phyloP scores from a whole-genome alignment of 2,888 invertebrate species.

The Achlya flavicornis region DNA sequence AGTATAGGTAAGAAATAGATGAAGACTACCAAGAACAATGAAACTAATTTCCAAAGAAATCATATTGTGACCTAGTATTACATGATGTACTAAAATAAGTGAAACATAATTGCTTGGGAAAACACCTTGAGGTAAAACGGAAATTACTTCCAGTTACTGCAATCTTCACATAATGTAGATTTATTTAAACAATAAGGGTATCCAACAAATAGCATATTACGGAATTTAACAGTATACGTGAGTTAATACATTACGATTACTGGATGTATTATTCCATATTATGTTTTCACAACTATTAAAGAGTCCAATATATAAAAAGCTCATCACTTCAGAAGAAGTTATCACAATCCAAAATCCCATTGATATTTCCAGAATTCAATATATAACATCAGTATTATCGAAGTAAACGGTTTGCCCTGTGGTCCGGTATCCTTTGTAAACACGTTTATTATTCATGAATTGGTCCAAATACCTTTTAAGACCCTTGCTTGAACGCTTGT shows the following conservation, averaged over 20 bases:
- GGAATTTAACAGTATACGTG: no score
- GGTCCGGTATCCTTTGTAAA: constrained; percentile 3
- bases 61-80: not conserved
- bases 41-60: not conserved
- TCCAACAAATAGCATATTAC: no score
- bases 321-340: no score
- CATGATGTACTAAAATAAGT: not conserved
- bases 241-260: no score
- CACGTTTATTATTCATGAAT: constrained; percentile 2
- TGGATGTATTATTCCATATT: no score
- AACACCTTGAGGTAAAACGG: not conserved
- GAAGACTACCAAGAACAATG: no score
- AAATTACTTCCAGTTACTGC: not conserved
- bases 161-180: not conserved
- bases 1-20: no score
- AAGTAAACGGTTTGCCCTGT: not conserved
- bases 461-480: constrained; percentile 4
- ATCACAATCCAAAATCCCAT: no score
- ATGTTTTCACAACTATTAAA: no score
- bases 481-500: constrained; percentile 4
- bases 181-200: no score
- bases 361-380: not conserved
- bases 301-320: no score
- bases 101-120: not conserved
- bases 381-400: not conserved